Conservation (phyloP, 53 echinoderm and acorn worm species). For the Holothuria leucospilota region DNA sequence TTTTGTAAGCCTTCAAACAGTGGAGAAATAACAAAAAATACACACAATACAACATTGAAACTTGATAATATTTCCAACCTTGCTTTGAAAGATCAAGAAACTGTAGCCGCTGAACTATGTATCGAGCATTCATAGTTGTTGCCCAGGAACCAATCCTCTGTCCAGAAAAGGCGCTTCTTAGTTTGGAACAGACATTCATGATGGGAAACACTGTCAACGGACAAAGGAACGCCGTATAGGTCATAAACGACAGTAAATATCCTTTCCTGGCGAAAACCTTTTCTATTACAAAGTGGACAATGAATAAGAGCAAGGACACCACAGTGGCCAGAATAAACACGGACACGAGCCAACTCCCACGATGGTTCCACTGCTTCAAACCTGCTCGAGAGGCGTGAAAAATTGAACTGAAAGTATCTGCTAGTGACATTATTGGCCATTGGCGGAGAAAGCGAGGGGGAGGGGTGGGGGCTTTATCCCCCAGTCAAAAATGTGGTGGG, state of each 20-base stretch:
- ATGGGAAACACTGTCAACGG: slow-evolving; percentile 20
- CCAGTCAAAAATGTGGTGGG: too few species aligned
- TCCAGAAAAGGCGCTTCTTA: not conserved
- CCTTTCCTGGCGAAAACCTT: not conserved
- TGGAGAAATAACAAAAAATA: too few species aligned
- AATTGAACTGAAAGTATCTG: not conserved
- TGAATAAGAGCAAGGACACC: not conserved
- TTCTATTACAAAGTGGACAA: not conserved
- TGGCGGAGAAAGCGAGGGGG: too few species aligned
- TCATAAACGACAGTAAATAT: not conserved
- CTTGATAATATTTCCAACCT: not conserved
- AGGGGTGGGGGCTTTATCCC: too few species aligned
- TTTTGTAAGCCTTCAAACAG: too few species aligned
- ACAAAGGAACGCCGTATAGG: slow-evolving; percentile 14
- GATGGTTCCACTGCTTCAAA: slow-evolving; percentile 30
- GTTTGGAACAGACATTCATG: slow-evolving; percentile 25
- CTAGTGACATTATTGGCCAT: too few species aligned
- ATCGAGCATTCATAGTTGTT: not conserved
- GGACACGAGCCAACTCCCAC: slow-evolving; percentile 19
- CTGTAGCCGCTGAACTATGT: slow-evolving; percentile 22
- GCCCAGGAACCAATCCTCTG: not conserved
- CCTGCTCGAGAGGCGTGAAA: not conserved
- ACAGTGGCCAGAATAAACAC: not conserved
- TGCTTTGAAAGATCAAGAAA: not conserved
- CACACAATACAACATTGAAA: too few species aligned